Percentiles rank a stretch among this genome's conserved stretches.
Conservation (phyloP, 2,888 invertebrate species). For the Atrina japonica region DNA sequence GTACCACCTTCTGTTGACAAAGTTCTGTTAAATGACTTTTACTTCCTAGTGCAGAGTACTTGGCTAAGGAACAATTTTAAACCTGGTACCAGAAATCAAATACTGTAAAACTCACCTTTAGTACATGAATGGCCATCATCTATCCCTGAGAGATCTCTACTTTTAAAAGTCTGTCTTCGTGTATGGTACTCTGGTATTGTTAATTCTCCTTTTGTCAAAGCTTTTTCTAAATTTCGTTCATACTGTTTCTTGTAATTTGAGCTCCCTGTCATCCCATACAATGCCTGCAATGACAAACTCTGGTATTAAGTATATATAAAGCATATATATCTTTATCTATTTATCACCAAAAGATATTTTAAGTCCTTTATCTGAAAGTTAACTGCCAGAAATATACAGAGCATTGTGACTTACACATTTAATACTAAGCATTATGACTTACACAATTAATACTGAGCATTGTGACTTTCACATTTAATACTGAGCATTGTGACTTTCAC, state of each 20-base stretch:
- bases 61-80: no score
- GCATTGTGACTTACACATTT: no score
- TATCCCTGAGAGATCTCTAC: constrained; percentile 89
- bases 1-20: no score
- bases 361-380: constrained; percentile 72
- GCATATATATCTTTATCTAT: no score
- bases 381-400: constrained; percentile 80
- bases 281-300: constrained; percentile 83
- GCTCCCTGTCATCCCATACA: constrained; percentile 94
- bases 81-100: no score
- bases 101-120: constrained; percentile 85
- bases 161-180: constrained; percentile 88
- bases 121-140: constrained; percentile 92
- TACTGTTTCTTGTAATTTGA: constrained; percentile 89
- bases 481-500: no score
- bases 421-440: no score
- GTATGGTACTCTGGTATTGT: constrained; percentile 93
- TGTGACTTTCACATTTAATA: no score
- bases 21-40: no score
- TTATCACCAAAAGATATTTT: no score
- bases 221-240: constrained; percentile 88
- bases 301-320: neutral
- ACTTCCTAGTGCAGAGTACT: no score
- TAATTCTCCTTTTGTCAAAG: constrained; percentile 92
- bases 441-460: no score